A percentile compares a stretch with the other conserved stretches of the same genome.
Conservation (phyloP, 2,113 vertebrate genomes). For the Pomatorhinus ruficollis region DNA sequence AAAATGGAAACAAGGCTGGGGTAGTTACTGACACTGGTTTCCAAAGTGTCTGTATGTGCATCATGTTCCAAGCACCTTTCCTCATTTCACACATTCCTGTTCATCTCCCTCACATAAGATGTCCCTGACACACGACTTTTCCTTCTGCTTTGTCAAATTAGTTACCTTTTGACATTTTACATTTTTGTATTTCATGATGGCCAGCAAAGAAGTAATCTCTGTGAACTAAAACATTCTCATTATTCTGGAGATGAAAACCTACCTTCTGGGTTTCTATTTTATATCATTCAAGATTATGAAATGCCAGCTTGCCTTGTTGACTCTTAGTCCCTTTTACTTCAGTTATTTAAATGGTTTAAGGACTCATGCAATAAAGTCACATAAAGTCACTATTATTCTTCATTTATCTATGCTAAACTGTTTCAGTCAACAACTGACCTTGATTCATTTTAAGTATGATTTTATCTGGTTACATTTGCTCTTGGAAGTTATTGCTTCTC, state of each 20-base stretch:
- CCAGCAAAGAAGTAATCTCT: not conserved
- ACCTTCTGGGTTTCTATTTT: not conserved
- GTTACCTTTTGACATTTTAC: not conserved
- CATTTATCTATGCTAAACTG: slow-evolving; percentile 16
- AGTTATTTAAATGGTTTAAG: not conserved
- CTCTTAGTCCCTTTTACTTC: not conserved
- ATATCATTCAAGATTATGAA: not conserved
- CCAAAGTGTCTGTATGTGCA: not conserved
- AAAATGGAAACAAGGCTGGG: not conserved
- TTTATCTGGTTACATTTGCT: not conserved
- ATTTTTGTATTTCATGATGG: not conserved
- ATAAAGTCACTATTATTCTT: not conserved
- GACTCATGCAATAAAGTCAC: not conserved
- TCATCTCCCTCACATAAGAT: not conserved
- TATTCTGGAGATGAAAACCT: not conserved
- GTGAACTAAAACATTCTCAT: not conserved
- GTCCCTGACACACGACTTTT: not conserved
- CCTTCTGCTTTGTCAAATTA: not conserved
- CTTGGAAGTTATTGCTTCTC: slow-evolving; percentile 15
- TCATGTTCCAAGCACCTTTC: not conserved
- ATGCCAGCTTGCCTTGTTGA: not conserved
- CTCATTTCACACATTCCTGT: not conserved
- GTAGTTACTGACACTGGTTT: not conserved
- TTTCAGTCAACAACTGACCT: not conserved
- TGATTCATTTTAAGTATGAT: not conserved